Percentiles rank a stretch among this genome's conserved stretches.
These are phyloP conservation scores for Sibirionetta formosa DNA, from an alignment of 2,797 vertebrate genomes.

Conservation along the genomic window DNA sequence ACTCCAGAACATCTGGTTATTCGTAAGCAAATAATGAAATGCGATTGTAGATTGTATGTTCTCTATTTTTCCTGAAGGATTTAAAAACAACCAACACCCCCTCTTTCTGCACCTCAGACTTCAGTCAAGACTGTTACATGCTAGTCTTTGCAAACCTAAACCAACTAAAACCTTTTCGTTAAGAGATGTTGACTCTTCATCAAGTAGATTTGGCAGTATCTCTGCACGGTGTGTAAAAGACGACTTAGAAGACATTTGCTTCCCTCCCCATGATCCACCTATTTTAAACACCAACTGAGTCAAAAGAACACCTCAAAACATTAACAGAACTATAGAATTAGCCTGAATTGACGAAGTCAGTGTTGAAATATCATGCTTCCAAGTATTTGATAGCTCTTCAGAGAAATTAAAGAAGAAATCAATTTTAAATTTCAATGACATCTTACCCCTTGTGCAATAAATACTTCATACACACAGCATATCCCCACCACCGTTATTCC, in stretches of 20 bases:
- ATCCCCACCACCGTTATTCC: constrained; percentile 98
- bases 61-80: neutral
- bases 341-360: neutral
- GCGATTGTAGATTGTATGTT: neutral
- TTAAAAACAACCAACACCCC: neutral
- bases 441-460: constrained; percentile 97
- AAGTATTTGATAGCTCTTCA: neutral
- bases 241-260: neutral
- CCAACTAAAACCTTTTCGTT: neutral
- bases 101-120: neutral
- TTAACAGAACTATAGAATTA: neutral
- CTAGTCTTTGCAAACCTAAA: neutral
- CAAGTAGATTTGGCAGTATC: neutral
- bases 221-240: neutral
- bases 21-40: neutral
- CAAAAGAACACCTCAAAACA: neutral
- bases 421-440: neutral
- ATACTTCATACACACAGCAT: constrained; percentile 97
- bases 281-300: neutral
- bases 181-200: neutral
- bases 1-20: neutral
- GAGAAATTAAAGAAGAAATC: neutral
- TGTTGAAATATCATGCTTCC: neutral
- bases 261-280: neutral
- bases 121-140: neutral